Evolutionary conservation across 2,797 vertebrate genomes (phyloP), one percentile per base, ranked within the genome.

Genomic region (Vultur gryphus): DNA sequence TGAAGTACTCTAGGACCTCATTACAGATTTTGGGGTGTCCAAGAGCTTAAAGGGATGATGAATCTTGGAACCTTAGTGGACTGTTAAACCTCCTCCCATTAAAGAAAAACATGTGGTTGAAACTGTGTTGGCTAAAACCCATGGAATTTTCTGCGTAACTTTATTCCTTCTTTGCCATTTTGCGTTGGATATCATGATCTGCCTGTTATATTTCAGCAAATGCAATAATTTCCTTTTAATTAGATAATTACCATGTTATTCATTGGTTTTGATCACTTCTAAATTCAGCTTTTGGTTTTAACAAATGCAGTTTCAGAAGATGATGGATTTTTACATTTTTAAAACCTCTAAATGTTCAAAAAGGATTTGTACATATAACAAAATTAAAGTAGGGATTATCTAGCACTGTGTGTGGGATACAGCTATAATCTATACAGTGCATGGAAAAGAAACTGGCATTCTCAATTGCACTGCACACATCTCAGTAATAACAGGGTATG

Each of bases 351-450:
- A 97, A 96, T 95, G 96, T 96, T 97, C 93, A 91, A 58, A 98
- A 98, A 97, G 94, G 97, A 97, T 97, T 96, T 98, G 97, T 98
- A 97, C 90, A 88, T 58, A 95, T 98, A 97, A 97, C 96, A 96
- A 98, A 98, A 98, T 97, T 97, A 98, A 98, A 98, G 97, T 94
- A 94, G 95, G 96, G 97, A 98, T 98, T 98, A 98, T 97, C 97
- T 98, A 97, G 97, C 97, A 97, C 97, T 98, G 98, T 98, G 98
- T 98, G 98, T 98, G 98, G 98, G 98, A 98, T 97, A 96, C 65
- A 95, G 96, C 97, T 96, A 97, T 98, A 96, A 97, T 97, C 98
- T 98, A 96, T 96, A 94, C 94, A 97, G 98, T 77, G 81, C 96
- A 91, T 93, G 97, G 98, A 98, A 97, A 97, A 88, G 95, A 97